phyloP scores from a whole-genome alignment of 2,888 invertebrate genomes.

The Eledone cirrhosa region DNA sequence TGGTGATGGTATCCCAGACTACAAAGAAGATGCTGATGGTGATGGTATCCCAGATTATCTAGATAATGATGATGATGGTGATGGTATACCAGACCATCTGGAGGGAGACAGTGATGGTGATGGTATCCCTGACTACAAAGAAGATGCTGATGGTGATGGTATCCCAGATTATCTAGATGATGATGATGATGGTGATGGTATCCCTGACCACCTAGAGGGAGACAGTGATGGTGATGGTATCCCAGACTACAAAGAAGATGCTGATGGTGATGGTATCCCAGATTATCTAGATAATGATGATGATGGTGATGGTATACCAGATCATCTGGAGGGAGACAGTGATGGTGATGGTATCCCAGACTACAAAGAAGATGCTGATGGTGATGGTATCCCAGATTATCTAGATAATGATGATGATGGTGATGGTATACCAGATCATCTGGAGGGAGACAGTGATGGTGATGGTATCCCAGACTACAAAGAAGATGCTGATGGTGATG shows the following conservation, averaged over 20 bases:
- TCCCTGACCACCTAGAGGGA: slow-evolving; percentile 52
- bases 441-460: slow-evolving; percentile 50
- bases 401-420: slow-evolving; percentile 41
- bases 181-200: slow-evolving; percentile 55
- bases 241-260: slow-evolving; percentile 49
- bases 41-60: slow-evolving; percentile 47
- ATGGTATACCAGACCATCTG: slow-evolving; percentile 36
- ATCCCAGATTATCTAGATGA: slow-evolving; percentile 40
- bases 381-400: slow-evolving; percentile 48
- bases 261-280: slow-evolving; percentile 59
- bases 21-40: slow-evolving; percentile 33
- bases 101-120: slow-evolving; percentile 38
- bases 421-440: slow-evolving; percentile 49
- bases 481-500: slow-evolving; percentile 49
- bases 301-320: slow-evolving; percentile 58
- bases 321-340: slow-evolving; percentile 45
- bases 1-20: slow-evolving; percentile 46
- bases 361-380: slow-evolving; percentile 49
- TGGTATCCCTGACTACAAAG: slow-evolving; percentile 43
- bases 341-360: slow-evolving; percentile 56
- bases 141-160: slow-evolving; percentile 43
- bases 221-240: slow-evolving; percentile 59
- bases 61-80: slow-evolving; percentile 43
- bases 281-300: slow-evolving; percentile 55
- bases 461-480: slow-evolving; percentile 55